phyloP scores from a whole-genome alignment of 1,140 invertebrate species.

The Formica exsecta region DNA sequence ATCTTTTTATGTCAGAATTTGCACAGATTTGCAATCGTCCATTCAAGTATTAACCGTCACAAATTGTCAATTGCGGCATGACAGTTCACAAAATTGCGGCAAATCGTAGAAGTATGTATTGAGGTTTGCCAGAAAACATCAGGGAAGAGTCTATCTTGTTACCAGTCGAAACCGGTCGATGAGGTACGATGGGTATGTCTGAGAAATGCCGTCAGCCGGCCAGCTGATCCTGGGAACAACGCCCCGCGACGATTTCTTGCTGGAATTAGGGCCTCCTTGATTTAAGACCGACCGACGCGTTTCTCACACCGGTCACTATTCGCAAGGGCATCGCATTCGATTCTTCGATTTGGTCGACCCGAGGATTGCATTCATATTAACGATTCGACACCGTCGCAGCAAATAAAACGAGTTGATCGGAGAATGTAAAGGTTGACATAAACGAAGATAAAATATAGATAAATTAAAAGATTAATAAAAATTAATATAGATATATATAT shows the following conservation, averaged over 20 bases:
- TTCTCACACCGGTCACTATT: conserved; percentile 83
- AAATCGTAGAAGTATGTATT: background rate
- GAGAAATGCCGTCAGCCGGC: conserved; percentile 84
- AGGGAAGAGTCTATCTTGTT: conserved; percentile 67
- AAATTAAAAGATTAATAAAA: background rate
- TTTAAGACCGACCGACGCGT: conserved; percentile 82
- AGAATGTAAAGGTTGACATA: background rate
- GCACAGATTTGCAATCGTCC: background rate
- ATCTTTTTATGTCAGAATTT: background rate
- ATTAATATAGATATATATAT: background rate
- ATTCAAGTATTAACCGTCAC: conserved; percentile 13
- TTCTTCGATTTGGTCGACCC: conserved; percentile 50
- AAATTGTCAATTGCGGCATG: background rate
- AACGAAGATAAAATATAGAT: background rate
- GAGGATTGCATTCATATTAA: conserved; percentile 28
- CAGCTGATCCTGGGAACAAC: conserved; percentile 87
- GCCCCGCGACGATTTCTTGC: conserved; percentile 83
- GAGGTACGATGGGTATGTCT: conserved; percentile 81
- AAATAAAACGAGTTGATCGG: background rate
- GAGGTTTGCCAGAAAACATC: conserved; percentile 22
- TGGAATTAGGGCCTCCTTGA: conserved; percentile 85
- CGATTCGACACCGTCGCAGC: background rate
- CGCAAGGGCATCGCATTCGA: conserved; percentile 53
- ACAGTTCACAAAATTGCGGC: conserved; percentile 13
- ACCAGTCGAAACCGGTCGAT: conserved; percentile 81